A percentile compares a stretch with the other conserved stretches of the same genome.
phyloP scores from a whole-genome alignment of 2,797 vertebrate species.

The Gymnoscopelus microlampas region DNA sequence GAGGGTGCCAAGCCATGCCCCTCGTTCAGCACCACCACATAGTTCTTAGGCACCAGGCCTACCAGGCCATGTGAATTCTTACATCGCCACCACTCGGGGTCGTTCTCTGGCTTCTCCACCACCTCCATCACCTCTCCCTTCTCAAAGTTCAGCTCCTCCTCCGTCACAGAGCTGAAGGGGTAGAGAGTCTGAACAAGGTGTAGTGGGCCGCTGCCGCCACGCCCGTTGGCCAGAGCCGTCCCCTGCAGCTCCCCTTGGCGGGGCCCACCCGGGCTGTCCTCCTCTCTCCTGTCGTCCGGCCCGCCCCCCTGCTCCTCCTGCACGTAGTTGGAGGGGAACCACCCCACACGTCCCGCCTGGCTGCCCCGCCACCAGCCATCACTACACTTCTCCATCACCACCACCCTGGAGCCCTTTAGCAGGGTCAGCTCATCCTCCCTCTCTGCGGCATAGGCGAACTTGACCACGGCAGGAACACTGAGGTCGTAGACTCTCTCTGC shows the following conservation, averaged over 20 bases:
- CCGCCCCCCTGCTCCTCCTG: constrained; percentile 85
- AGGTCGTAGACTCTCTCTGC: constrained; percentile 94
- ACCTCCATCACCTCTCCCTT: constrained; percentile 99
- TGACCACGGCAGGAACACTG: constrained; percentile 92
- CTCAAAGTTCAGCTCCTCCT: constrained; percentile 99
- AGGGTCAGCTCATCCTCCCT: constrained; percentile 94
- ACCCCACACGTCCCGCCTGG: constrained; percentile 89
- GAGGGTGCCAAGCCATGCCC: constrained; percentile 68
- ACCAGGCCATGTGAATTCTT: constrained; percentile 92
- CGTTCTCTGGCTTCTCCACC: constrained; percentile 97
- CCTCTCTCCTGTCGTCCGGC: constrained; percentile 76
- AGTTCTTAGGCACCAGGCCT: constrained; percentile 98
- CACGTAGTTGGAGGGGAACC: constrained; percentile 99
- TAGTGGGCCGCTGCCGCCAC: constrained; percentile 73
- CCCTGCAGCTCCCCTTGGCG: constrained; percentile 72
- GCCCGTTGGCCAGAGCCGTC: constrained; percentile 86
- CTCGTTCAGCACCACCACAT: constrained; percentile 91
- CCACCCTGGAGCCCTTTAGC: constrained; percentile 89
- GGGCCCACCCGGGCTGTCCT: constrained; percentile 36
- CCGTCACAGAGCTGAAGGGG: constrained; percentile 96
- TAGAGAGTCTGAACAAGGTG: constrained; percentile 96
- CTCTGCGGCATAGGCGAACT: constrained; percentile 93
- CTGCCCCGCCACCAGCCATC: constrained; percentile 98
- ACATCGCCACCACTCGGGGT: constrained; percentile 99
- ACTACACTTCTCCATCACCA: constrained; percentile 98